These are phyloP conservation scores for Ceyx melanurus DNA, from an alignment of 2,113 vertebrate genomes.

Conservation along the genomic window DNA sequence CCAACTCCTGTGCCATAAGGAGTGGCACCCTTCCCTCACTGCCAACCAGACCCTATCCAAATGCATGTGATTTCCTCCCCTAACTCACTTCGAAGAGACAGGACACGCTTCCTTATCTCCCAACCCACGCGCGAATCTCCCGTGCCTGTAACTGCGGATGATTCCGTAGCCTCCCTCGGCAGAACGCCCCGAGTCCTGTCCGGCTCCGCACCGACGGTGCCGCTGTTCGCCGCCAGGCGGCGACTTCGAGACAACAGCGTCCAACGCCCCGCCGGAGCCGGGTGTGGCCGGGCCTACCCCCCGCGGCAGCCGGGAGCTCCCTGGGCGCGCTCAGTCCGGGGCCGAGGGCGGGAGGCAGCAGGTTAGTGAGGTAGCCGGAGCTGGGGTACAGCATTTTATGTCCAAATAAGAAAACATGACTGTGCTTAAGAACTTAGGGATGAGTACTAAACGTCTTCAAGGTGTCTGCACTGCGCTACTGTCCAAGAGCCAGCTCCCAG, in stretches of 20 bases:
- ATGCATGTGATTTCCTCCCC: neutral
- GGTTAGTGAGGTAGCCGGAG: neutral
- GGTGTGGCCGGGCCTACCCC: too few species aligned
- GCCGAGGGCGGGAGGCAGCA: neutral
- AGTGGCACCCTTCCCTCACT: neutral
- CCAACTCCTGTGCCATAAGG: neutral
- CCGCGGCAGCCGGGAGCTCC: too few species aligned
- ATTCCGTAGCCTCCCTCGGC: neutral
- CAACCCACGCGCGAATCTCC: fast-evolving
- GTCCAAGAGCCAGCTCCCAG: too few species aligned
- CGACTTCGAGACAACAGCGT: neutral
- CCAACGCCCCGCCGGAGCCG: neutral
- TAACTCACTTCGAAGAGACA: neutral
- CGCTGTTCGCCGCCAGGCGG: neutral
- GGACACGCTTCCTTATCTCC: neutral
- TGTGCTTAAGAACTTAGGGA: neutral
- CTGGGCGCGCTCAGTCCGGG: too few species aligned
- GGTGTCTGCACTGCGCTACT: neutral
- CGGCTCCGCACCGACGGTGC: neutral
- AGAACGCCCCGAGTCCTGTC: neutral
- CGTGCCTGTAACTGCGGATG: too few species aligned
- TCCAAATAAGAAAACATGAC: neutral
- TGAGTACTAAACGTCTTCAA: neutral
- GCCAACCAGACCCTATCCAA: neutral
- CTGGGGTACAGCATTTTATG: neutral